These are phyloP conservation scores for Neoascia interrupta DNA, from an alignment of 2,888 invertebrate genomes.

Conservation along the genomic window DNA sequence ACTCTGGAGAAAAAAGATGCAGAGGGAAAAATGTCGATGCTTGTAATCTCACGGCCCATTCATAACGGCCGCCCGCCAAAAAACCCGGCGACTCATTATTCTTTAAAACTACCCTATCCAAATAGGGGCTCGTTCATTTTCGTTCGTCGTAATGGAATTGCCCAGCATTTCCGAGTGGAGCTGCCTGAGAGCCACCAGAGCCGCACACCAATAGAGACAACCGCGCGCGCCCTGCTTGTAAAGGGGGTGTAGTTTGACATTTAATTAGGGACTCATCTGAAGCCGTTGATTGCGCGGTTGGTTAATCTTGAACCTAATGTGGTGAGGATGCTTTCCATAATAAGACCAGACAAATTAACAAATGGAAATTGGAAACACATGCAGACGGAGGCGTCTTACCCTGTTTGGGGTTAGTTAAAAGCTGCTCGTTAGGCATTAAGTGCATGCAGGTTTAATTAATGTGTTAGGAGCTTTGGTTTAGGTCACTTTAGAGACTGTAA, in stretches of 20 bases:
- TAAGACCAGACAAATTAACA: conserved; percentile 31
- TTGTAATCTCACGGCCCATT: conserved; percentile 68
- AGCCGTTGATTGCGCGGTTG: conserved; percentile 68
- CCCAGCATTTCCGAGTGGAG: conserved; percentile 42
- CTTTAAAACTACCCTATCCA: conserved; percentile 31
- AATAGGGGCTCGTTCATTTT: not conserved
- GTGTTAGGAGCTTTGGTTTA: too few species aligned
- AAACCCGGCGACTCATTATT: conserved; percentile 68
- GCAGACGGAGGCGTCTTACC: too few species aligned
- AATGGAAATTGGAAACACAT: not conserved
- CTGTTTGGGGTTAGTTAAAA: too few species aligned
- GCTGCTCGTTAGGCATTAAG: too few species aligned
- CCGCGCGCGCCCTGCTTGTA: not conserved
- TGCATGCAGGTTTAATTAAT: too few species aligned
- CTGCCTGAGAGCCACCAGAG: conserved; percentile 19
- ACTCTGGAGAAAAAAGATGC: conserved; percentile 42
- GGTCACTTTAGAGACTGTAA: too few species aligned
- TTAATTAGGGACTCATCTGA: conserved; percentile 67
- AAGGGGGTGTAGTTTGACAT: conserved; percentile 57
- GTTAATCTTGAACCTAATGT: conserved; percentile 60
- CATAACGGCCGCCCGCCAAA: conserved; percentile 64
- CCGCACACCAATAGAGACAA: conserved; percentile 19
- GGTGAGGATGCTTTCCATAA: conserved; percentile 57
- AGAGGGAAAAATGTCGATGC: conserved; percentile 67
- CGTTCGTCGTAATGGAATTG: conserved; percentile 65